Evolutionary conservation across 2,888 invertebrate genomes (phyloP).

Genomic region (Philereme transversata): DNA sequence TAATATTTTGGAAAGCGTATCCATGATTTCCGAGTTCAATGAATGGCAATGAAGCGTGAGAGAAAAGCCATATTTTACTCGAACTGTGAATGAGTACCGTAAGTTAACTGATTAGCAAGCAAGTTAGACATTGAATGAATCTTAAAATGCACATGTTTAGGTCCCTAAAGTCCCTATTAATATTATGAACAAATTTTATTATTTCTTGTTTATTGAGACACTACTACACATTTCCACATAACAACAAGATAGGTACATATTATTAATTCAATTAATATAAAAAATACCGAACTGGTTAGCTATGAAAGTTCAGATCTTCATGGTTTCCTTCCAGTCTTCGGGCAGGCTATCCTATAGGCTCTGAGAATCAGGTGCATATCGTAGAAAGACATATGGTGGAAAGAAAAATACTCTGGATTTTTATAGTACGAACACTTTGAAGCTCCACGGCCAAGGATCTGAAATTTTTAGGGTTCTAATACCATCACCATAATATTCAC

Average conservation of each 20-base stretch:
- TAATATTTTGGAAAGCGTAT: too few relatives aligned
- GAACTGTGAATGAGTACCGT: neutral
- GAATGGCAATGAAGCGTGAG: neutral
- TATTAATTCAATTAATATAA: too few relatives aligned
- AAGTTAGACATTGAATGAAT: too few relatives aligned
- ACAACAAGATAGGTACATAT: too few relatives aligned
- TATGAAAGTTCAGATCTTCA: too few relatives aligned
- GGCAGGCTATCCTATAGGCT: constrained; percentile 45
- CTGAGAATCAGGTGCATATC: constrained; percentile 58
- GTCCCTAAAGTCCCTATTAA: too few relatives aligned
- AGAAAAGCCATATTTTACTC: neutral
- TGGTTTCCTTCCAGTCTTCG: constrained; percentile 52
- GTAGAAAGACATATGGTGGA: constrained; percentile 67
- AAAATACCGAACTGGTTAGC: too few relatives aligned
- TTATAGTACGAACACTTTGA: constrained; percentile 53
- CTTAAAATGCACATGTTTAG: neutral
- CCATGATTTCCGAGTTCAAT: neutral
- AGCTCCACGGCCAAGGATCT: constrained; percentile 63
- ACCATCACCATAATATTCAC: too few relatives aligned
- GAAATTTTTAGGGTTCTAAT: constrained; percentile 21
- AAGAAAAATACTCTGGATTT: constrained; percentile 71
- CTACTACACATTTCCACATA: too few relatives aligned
- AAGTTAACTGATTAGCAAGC: too few relatives aligned
- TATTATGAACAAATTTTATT: too few relatives aligned
- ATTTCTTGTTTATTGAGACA: too few relatives aligned